A percentile compares a stretch with the other conserved stretches of the same genome.
phyloP scores from a whole-genome alignment of 2,888 invertebrate genomes.

The Limnephilus auricula region DNA sequence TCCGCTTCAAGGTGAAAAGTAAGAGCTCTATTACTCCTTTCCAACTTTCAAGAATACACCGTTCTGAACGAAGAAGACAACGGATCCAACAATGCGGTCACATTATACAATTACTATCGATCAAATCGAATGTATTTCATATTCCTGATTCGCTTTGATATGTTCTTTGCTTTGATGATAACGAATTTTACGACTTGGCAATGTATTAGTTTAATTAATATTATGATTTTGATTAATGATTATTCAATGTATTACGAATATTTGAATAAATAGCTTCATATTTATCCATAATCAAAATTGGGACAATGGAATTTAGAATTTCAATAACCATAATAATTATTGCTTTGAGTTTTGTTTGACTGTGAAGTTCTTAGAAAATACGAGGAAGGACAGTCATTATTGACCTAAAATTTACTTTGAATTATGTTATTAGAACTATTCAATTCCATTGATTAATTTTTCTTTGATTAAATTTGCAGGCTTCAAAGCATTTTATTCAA shows the following conservation, averaged over 20 bases:
- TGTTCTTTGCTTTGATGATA: not conserved
- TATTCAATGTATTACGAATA: not conserved
- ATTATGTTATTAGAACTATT: not conserved
- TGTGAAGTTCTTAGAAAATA: not conserved
- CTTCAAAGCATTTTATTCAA: not conserved
- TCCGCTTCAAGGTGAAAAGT: slow-evolving; percentile 7
- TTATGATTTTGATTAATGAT: not conserved
- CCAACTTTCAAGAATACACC: not conserved
- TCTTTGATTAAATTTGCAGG: not conserved
- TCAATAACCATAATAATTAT: not conserved
- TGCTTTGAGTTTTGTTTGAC: not conserved
- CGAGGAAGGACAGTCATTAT: not conserved
- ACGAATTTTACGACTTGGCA: not conserved
- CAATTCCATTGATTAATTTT: not conserved
- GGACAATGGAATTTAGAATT: not conserved
- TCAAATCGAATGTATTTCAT: not conserved
- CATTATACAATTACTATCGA: not conserved
- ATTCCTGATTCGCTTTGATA: not conserved
- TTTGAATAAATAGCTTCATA: not conserved
- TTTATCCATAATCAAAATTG: not conserved
- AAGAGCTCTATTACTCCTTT: slow-evolving; percentile 2
- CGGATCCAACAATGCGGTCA: not conserved
- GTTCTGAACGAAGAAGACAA: not conserved
- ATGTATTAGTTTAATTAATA: not conserved
- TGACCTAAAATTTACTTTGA: not conserved